phyloP scores from a whole-genome alignment of 30 jellyfish, hydroid and myxozoan species.

The Aurelia aurita region DNA sequence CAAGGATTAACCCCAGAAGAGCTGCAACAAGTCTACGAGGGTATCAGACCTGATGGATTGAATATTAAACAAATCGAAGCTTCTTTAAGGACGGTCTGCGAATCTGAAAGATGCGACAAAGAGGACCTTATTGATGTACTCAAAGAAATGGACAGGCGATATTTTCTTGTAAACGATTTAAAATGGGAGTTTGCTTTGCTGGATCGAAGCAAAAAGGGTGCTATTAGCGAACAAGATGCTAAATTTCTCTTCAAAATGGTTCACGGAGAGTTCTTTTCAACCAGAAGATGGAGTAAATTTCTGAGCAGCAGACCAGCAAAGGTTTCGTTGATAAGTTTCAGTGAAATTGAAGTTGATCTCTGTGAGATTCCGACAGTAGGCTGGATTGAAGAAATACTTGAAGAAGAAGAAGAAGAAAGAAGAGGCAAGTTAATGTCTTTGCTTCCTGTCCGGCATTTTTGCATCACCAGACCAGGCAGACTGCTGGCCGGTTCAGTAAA shows the following conservation, averaged over 20 bases:
- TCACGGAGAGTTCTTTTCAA: conserved; percentile 88
- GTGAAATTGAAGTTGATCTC: conserved; percentile 90
- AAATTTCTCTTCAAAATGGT: conserved; percentile 75
- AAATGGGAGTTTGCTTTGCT: conserved; percentile 94
- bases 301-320: conserved; percentile 66
- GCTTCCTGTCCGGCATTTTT: too few species aligned
- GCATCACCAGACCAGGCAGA: too few species aligned
- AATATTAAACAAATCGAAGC: conserved; percentile 79
- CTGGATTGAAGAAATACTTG: conserved; percentile 84
- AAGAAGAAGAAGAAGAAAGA: conserved; percentile 75
- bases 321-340: conserved; percentile 65
- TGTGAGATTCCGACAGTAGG: conserved; percentile 86
- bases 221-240: conserved; percentile 75
- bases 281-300: conserved; percentile 68
- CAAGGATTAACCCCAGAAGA: conserved; percentile 70
- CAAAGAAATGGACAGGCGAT: conserved; percentile 91
- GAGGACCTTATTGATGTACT: conserved; percentile 83
- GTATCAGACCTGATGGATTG: conserved; percentile 62
- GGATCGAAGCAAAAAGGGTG: conserved; percentile 78
- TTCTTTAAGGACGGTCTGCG: conserved; percentile 68
- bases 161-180: conserved; percentile 74
- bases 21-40: conserved; percentile 61
- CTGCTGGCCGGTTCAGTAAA: too few species aligned
- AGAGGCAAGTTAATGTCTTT: conserved; percentile 28
- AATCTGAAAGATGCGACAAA: conserved; percentile 72